Conservation (phyloP, 2,113 vertebrate species). For the Ictidomys tridecemlineatus region DNA sequence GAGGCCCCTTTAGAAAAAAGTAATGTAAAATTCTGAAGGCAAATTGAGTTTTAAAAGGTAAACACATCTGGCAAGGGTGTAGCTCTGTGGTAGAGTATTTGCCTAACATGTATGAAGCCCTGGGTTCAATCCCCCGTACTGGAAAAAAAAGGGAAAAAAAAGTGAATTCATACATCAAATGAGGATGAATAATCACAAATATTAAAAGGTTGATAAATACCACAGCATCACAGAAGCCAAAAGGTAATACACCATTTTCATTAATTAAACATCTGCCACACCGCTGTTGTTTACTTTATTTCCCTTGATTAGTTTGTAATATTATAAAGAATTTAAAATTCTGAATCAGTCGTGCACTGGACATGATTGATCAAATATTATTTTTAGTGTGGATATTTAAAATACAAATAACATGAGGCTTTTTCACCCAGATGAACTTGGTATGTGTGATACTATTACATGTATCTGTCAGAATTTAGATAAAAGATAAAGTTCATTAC, state of each 20-base stretch:
- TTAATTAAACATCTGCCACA: background rate
- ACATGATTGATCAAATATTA: background rate
- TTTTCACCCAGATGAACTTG: background rate
- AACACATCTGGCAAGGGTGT: background rate
- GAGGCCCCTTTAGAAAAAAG: background rate
- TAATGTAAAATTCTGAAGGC: background rate
- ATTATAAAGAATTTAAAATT: background rate
- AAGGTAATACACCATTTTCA: background rate
- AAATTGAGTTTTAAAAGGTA: background rate
- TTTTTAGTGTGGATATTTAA: background rate
- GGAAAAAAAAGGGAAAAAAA: background rate
- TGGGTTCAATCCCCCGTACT: background rate
- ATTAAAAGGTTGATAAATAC: background rate
- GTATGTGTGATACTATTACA: background rate
- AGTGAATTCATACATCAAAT: background rate
- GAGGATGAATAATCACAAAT: background rate
- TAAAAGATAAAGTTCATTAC: background rate
- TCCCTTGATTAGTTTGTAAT: background rate
- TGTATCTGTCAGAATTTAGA: background rate
- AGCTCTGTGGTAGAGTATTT: background rate
- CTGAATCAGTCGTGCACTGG: background rate
- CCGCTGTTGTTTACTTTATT: background rate
- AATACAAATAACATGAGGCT: background rate
- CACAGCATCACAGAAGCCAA: background rate
- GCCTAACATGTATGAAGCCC: background rate